A percentile compares a stretch with the other conserved stretches of the same genome.
Evolutionary conservation across 2,797 vertebrate species (phyloP).

Genomic region (Delichon dasypus): DNA sequence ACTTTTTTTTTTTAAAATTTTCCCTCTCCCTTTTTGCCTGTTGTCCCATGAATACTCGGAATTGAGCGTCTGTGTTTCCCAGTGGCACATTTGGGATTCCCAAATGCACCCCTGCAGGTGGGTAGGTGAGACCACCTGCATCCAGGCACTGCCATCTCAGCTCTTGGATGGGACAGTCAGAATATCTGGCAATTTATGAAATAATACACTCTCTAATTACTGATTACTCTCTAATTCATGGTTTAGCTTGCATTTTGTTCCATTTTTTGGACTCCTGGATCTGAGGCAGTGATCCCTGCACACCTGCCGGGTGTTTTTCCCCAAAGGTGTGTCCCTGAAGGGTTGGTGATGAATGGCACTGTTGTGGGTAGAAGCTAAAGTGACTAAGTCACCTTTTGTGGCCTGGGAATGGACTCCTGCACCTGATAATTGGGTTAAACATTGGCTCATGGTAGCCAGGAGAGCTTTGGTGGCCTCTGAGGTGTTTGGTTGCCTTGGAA

Average conservation of each 20-base stretch:
- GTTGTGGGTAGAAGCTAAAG: background rate
- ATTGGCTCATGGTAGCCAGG: background rate
- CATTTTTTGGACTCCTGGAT: background rate
- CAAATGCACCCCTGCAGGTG: background rate
- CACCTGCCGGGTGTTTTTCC: background rate
- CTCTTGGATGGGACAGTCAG: background rate
- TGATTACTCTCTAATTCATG: background rate
- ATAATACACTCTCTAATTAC: too few species aligned
- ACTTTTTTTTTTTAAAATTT: background rate
- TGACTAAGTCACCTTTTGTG: background rate
- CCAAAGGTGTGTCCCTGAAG: background rate
- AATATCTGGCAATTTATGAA: background rate
- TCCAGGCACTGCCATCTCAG: background rate
- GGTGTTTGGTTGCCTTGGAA: background rate
- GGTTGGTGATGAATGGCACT: background rate
- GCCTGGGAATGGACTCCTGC: background rate
- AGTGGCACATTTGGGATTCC: background rate
- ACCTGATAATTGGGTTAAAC: background rate
- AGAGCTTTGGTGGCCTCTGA: background rate
- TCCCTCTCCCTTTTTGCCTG: background rate
- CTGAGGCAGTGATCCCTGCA: background rate
- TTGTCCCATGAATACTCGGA: background rate
- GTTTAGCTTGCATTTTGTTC: background rate
- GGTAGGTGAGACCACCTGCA: fast-evolving
- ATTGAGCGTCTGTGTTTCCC: background rate